Evolutionary conservation across 2,113 vertebrate species (phyloP).

Genomic region (Sceloporus tristichus): DNA sequence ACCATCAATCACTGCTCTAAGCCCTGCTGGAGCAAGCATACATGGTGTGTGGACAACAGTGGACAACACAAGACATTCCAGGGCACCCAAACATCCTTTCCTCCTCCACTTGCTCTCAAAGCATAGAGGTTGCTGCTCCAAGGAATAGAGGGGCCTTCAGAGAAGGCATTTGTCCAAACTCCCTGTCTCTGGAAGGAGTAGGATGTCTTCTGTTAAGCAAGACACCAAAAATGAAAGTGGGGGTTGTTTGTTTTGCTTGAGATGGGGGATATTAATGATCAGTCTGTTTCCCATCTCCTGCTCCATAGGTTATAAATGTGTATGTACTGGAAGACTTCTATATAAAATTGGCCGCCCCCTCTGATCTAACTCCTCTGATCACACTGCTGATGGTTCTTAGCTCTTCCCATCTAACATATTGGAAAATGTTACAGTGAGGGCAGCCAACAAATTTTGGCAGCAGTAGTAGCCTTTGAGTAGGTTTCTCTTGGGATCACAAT

Average conservation of each 20-base stretch:
- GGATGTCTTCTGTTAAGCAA: background rate
- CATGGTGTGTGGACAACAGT: slow-evolving; percentile 25
- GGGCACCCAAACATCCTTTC: slow-evolving; percentile 63
- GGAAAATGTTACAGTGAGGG: background rate
- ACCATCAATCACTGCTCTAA: slow-evolving; percentile 59
- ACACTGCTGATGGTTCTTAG: background rate
- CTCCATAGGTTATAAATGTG: slow-evolving; percentile 7
- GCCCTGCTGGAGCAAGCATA: slow-evolving; percentile 50
- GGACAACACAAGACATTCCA: slow-evolving; percentile 66
- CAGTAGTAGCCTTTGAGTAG: background rate
- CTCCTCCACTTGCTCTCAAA: slow-evolving; percentile 64
- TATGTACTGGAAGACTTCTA: slow-evolving; percentile 23
- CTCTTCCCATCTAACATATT: background rate
- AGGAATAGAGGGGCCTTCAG: slow-evolving; percentile 15
- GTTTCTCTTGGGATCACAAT: slow-evolving; percentile 14
- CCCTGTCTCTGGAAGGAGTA: slow-evolving; percentile 6
- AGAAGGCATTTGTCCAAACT: slow-evolving; percentile 23
- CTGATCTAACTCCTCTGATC: background rate
- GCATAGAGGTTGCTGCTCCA: slow-evolving; percentile 27
- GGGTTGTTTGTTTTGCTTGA: background rate
- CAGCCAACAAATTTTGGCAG: slow-evolving; percentile 14
- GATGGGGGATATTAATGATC: slow-evolving; percentile 1
- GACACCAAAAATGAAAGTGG: background rate
- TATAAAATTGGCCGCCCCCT: background rate
- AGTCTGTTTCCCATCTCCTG: background rate